Percentiles rank a stretch among this genome's conserved stretches.
Evolutionary conservation across 1,140 invertebrate species (phyloP).

Genomic region (Popillia japonica): DNA sequence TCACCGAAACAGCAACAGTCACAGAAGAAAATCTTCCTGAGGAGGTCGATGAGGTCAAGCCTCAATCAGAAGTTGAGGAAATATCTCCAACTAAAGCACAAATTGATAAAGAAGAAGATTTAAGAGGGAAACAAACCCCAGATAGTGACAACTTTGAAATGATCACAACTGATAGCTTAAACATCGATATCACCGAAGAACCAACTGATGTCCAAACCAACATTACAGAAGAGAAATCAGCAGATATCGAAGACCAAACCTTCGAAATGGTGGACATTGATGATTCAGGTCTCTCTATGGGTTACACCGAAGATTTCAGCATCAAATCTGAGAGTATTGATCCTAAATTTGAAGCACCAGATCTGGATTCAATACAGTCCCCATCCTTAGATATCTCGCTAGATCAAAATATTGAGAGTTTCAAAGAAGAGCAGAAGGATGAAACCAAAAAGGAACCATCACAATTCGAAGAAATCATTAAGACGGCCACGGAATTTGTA

Average conservation of each 20-base stretch:
- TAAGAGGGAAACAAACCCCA: neutral
- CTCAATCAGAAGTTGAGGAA: neutral
- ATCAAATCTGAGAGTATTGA: neutral
- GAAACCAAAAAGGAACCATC: constrained; percentile 42
- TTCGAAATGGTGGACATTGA: constrained; percentile 20
- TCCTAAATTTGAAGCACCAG: neutral
- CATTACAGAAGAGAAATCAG: neutral
- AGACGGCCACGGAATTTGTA: constrained; percentile 53
- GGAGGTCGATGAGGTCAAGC: too few species aligned
- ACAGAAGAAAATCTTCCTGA: neutral
- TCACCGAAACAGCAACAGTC: neutral
- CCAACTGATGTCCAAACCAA: neutral
- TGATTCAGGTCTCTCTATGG: constrained; percentile 4
- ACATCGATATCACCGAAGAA: neutral
- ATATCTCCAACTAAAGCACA: neutral
- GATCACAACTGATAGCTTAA: constrained; percentile 1
- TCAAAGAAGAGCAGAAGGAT: neutral
- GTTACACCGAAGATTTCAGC: neutral
- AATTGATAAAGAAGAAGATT: too few species aligned
- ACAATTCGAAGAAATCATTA: constrained; percentile 54
- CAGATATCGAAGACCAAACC: constrained; percentile 1
- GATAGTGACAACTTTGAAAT: neutral
- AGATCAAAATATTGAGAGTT: neutral
- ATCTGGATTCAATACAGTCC: neutral
- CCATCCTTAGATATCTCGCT: neutral